These are phyloP conservation scores for Diplazon laetatorius DNA, from an alignment of 2,888 invertebrate genomes.

Conservation along the genomic window DNA sequence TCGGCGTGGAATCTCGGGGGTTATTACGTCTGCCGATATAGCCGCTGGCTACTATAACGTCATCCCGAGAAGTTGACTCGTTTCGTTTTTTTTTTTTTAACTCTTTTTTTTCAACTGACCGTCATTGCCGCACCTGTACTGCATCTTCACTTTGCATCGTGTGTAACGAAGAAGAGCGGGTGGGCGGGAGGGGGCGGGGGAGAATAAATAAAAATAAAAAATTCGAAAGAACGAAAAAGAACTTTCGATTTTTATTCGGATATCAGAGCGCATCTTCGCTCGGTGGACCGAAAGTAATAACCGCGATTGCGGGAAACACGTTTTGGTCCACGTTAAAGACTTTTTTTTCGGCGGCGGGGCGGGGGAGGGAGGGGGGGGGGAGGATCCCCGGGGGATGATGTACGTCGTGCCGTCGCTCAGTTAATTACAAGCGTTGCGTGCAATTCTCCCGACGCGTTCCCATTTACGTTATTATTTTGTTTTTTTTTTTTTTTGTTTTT, in stretches of 20 bases:
- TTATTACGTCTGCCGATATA: neutral
- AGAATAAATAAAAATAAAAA: no score
- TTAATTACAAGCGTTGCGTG: conserved; percentile 62
- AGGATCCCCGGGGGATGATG: conserved; percentile 59
- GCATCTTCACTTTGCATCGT: neutral
- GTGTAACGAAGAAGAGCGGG: neutral
- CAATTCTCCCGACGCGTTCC: conserved; percentile 4
- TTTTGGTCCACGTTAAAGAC: no score
- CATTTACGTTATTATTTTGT: no score
- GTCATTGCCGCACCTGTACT: conserved; percentile 32
- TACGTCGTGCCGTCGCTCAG: conserved; percentile 43
- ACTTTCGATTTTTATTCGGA: conserved; percentile 31
- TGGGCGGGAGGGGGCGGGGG: neutral
- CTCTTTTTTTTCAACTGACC: neutral
- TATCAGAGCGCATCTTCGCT: conserved; percentile 53
- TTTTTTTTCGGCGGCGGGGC: no score
- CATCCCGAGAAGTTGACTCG: neutral
- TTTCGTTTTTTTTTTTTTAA: no score
- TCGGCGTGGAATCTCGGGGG: conserved; percentile 29
- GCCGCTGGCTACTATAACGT: conserved; percentile 15
- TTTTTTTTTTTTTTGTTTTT: no score
- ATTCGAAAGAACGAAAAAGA: conserved; percentile 25
- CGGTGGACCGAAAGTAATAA: neutral
- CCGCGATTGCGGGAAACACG: conserved; percentile 22
- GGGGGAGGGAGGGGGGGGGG: no score